These are phyloP conservation scores for Gymnocheta viridis DNA, from an alignment of 2,888 invertebrate species.

Conservation along the genomic window DNA sequence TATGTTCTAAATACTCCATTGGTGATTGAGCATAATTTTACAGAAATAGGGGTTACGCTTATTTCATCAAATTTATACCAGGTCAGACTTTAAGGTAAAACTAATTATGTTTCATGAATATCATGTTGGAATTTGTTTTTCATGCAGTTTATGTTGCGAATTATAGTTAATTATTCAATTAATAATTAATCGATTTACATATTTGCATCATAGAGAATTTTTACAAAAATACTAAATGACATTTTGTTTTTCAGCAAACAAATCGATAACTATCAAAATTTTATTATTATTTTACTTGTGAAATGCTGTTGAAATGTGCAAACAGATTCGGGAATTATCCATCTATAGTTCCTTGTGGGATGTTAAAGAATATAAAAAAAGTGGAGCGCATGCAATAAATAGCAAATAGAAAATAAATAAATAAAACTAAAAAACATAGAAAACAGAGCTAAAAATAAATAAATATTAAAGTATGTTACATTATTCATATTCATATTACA, in stretches of 20 bases:
- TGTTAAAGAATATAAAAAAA: slow-evolving; percentile 2
- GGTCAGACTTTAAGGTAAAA: too few species aligned
- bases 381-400: too few species aligned
- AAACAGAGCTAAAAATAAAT: too few species aligned
- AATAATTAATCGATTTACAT: slow-evolving; percentile 40
- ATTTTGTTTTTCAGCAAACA: neutral
- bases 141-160: neutral
- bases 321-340: neutral
- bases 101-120: neutral
- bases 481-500: too few species aligned
- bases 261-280: neutral
- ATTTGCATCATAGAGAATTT: neutral
- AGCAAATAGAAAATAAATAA: too few species aligned
- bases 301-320: neutral
- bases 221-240: neutral
- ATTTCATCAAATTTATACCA: too few species aligned
- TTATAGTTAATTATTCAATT: slow-evolving; percentile 34
- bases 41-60: too few species aligned
- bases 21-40: too few species aligned
- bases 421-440: too few species aligned
- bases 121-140: neutral
- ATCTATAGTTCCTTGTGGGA: neutral
- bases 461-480: too few species aligned
- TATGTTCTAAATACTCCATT: too few species aligned
- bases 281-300: neutral